A percentile compares a stretch with the other conserved stretches of the same genome.
Conservation (phyloP, 2,113 vertebrate species). For the Aspidoscelis tigris region DNA sequence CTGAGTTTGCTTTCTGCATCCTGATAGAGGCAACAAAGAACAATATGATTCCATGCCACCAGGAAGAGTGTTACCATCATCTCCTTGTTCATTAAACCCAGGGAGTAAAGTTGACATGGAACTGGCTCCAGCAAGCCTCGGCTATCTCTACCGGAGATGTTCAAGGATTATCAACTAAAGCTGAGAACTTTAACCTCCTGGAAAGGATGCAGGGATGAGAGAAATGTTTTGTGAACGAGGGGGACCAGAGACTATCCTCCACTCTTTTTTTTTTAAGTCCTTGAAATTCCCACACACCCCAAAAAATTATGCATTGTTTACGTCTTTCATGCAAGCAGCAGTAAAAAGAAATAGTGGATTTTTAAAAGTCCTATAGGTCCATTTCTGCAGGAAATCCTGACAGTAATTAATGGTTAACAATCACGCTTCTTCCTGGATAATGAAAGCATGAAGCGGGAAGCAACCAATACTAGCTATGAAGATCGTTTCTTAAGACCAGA, state of each 20-base stretch:
- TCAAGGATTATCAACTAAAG: constrained; percentile 1
- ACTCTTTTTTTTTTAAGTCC: not conserved
- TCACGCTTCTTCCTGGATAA: not conserved
- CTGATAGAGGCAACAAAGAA: not conserved
- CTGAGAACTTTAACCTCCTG: not conserved
- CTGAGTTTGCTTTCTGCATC: not conserved
- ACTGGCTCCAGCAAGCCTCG: constrained; percentile 1
- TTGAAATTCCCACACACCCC: no score
- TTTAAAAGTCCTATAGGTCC: not conserved
- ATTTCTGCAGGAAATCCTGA: not conserved
- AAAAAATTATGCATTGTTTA: not conserved
- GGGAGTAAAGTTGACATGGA: not conserved
- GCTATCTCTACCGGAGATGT: not conserved
- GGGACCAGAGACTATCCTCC: not conserved
- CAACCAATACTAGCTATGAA: not conserved
- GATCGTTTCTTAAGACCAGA: not conserved
- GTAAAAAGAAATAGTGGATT: not conserved
- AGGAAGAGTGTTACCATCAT: not conserved
- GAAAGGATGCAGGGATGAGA: not conserved
- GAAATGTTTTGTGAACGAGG: not conserved
- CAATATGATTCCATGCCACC: not conserved
- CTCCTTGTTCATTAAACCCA: not conserved
- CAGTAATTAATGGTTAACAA: not conserved
- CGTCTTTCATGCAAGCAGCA: not conserved
- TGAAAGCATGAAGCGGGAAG: not conserved